Percentiles rank a stretch among this genome's conserved stretches.
Evolutionary conservation across 1,140 invertebrate species (phyloP).

Genomic region (Spodoptera frugiperda): DNA sequence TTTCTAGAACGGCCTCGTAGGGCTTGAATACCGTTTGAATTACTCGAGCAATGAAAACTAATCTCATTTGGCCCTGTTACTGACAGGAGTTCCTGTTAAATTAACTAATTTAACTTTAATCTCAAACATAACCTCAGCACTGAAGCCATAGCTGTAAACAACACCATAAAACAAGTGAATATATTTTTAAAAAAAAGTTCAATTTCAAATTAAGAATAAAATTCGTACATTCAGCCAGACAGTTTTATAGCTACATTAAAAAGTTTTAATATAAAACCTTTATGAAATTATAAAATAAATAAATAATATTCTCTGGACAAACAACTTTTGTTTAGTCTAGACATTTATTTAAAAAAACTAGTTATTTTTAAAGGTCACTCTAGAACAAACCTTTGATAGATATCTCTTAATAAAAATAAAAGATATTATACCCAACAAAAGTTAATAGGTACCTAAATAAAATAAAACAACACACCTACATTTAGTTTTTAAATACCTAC

Average conservation of each 20-base stretch:
- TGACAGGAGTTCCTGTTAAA: conserved; percentile 1
- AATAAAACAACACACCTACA: too few species aligned
- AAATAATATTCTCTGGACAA: not conserved
- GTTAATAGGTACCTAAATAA: too few species aligned
- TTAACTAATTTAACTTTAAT: not conserved
- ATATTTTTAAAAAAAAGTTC: not conserved
- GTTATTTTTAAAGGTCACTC: too few species aligned
- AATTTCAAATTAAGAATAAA: conserved; percentile 1
- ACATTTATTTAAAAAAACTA: too few species aligned
- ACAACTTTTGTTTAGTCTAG: too few species aligned
- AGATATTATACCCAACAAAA: too few species aligned
- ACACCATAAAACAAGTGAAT: not conserved
- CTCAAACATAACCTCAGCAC: conserved; percentile 39
- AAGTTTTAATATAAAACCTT: not conserved
- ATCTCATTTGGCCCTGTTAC: conserved; percentile 7
- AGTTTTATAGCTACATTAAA: too few species aligned
- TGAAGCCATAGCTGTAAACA: conserved; percentile 25
- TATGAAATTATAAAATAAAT: not conserved
- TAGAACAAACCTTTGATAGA: too few species aligned
- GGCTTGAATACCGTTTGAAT: conserved; percentile 12
- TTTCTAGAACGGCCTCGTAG: conserved; percentile 53
- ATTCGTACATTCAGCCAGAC: not conserved
- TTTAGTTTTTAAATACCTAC: too few species aligned
- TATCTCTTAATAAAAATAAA: too few species aligned
- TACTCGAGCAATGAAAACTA: not conserved